phyloP scores from a whole-genome alignment of 2,888 invertebrate genomes.

The Allophyes oxyacanthae region DNA sequence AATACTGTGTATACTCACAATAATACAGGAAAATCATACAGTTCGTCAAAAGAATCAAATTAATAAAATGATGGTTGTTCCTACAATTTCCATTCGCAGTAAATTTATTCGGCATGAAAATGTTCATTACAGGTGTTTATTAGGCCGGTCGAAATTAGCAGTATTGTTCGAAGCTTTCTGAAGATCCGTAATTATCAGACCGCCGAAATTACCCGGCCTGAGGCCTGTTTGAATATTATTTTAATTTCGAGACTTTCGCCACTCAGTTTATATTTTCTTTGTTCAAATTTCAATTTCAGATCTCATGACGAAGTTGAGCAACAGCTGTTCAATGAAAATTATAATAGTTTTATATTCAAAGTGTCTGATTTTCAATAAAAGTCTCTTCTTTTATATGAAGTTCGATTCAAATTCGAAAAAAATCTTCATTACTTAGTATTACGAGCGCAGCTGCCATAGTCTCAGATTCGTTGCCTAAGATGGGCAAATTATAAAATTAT shows the following conservation, averaged over 20 bases:
- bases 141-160: slow-evolving; percentile 26
- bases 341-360: slow-evolving; percentile 42
- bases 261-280: slow-evolving; percentile 36
- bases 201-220: slow-evolving; percentile 33
- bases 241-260: slow-evolving; percentile 31
- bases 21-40: too few relatives aligned
- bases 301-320: slow-evolving; percentile 18
- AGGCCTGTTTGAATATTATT: slow-evolving; percentile 37
- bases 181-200: slow-evolving; percentile 26
- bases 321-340: slow-evolving; percentile 47
- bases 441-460: too few relatives aligned
- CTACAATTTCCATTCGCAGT: neutral
- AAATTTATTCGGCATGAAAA: slow-evolving; percentile 11
- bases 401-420: too few relatives aligned
- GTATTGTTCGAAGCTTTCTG: slow-evolving; percentile 32
- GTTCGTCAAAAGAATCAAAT: too few relatives aligned
- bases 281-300: slow-evolving; percentile 41
- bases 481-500: too few relatives aligned
- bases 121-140: slow-evolving; percentile 31
- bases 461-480: too few relatives aligned
- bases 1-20: too few relatives aligned
- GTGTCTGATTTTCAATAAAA: slow-evolving; percentile 27
- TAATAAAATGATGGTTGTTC: neutral
- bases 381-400: neutral
- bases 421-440: too few relatives aligned